Evolutionary conservation across 2,888 invertebrate species (phyloP).

Genomic region (Campoletis raptor): DNA sequence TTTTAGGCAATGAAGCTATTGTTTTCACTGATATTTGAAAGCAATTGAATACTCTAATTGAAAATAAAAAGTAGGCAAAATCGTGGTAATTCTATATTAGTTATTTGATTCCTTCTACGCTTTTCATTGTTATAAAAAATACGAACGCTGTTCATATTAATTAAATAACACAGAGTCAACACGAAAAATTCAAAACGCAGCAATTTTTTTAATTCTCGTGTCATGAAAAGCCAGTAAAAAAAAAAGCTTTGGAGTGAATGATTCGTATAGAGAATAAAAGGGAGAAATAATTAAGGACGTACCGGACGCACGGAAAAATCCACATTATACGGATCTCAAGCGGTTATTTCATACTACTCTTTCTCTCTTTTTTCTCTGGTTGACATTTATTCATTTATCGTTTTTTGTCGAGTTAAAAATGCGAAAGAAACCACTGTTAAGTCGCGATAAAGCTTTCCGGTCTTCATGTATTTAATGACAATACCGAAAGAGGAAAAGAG

Average conservation of each 20-base stretch:
- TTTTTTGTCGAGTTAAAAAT: neutral
- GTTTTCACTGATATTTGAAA: neutral
- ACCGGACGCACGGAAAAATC: neutral
- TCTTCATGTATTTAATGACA: conserved; percentile 26
- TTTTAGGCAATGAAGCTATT: neutral
- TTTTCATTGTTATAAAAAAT: too few relatives aligned
- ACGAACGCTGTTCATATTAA: neutral
- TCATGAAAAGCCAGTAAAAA: neutral
- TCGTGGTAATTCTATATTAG: neutral
- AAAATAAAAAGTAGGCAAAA: neutral
- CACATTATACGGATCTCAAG: neutral
- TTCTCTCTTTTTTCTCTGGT: neutral
- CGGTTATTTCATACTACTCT: neutral
- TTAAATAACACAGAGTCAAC: neutral
- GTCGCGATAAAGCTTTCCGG: conserved; percentile 26
- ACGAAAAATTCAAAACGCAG: neutral
- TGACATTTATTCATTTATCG: neutral
- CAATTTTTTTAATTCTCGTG: neutral
- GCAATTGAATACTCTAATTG: neutral
- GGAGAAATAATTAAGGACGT: conserved; percentile 4
- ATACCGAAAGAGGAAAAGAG: neutral
- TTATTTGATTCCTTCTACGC: neutral
- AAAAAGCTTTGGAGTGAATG: neutral
- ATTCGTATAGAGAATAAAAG: neutral
- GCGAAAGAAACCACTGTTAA: conserved; percentile 4